phyloP scores from a whole-genome alignment of 2,113 vertebrate species.

The Ammodytes marinus region DNA sequence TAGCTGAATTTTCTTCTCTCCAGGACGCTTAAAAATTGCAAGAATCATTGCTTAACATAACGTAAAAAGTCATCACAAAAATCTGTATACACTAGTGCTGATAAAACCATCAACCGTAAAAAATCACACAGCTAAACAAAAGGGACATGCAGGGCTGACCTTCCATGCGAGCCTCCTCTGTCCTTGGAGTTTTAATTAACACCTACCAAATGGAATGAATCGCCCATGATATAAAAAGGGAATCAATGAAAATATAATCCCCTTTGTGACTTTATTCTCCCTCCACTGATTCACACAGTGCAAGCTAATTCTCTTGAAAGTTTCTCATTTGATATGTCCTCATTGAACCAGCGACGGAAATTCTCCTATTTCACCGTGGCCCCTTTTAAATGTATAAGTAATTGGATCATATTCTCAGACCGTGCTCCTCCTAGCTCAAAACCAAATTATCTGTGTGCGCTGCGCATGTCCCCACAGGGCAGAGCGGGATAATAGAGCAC shows the following conservation, averaged over 20 bases:
- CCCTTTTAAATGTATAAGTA: slow-evolving; percentile 73
- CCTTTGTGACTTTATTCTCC: slow-evolving; percentile 46
- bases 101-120: slow-evolving; percentile 2
- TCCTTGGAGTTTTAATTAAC: slow-evolving; percentile 54
- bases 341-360: slow-evolving; percentile 54
- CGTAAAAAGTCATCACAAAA: not conserved
- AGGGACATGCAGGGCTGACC: not conserved
- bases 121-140: not conserved
- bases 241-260: slow-evolving; percentile 62
- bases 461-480: slow-evolving; percentile 63
- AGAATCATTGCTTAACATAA: not conserved
- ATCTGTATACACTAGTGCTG: not conserved
- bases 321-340: slow-evolving; percentile 52
- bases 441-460: slow-evolving; percentile 71
- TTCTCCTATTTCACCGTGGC: slow-evolving; percentile 62
- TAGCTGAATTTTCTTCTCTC: not conserved
- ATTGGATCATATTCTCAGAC: slow-evolving; percentile 74
- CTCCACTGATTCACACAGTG: slow-evolving; percentile 32
- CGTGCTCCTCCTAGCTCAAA: slow-evolving; percentile 66
- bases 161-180: slow-evolving; percentile 9
- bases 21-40: not conserved
- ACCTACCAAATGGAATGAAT: slow-evolving; percentile 34
- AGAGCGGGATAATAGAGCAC: slow-evolving; percentile 50
- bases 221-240: slow-evolving; percentile 39
- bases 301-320: slow-evolving; percentile 54